Base-by-base conservation (phyloP, 2,113 vertebrate species). In the Trogon surrucura region DNA sequence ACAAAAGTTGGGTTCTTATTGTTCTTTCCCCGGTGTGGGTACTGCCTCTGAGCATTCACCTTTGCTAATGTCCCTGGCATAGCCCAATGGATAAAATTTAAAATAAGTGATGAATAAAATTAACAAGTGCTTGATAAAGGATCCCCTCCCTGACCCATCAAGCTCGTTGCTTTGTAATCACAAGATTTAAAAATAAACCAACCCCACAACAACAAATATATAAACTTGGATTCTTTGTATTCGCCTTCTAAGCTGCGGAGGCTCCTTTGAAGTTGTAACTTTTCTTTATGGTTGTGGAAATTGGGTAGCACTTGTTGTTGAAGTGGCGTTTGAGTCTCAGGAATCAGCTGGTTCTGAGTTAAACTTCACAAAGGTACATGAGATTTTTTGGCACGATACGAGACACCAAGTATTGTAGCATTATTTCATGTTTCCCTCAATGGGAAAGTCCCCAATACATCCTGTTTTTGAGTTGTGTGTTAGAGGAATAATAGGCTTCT, bases 381-480 rank as follows among this genome's bases (percentile, higher is more conserved):
- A 71, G 80, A 54, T 29, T 81, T 89, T 82, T 89, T 97, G 96
- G 96, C 95, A 96, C 80, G 0, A 19, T 17, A 2, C 77, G 72
- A 57, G 69, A 72, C 77, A 81, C 51, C 20, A 36, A 94, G 80
- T 61, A 53, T 57, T 84, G 92, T 73, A 51, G 36, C 85, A 50
- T 94, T 94, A 93, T 90, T 97, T 96, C 91, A 80, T 58, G 47
- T 83, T 94, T 95, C 70, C 80, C 88, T 96, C 92, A 87, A 83
- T 96, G 91, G 93, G 83, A 88, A 93, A 91, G 88, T 86, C 93
- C 86, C 93, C 87, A 90, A 91, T 96, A 96, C 93, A 97, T 94
- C 93, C 96, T 97, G 95, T 81, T 93, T 96, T 95, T 80, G 88
- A 96, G 91, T 90, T 93, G 82, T 30, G 4, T 36, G 44, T 50